Percentiles rank a stretch among this genome's conserved stretches.
Evolutionary conservation across 2,888 invertebrate species (phyloP).

Genomic region (Rugalucina vietnamica): DNA sequence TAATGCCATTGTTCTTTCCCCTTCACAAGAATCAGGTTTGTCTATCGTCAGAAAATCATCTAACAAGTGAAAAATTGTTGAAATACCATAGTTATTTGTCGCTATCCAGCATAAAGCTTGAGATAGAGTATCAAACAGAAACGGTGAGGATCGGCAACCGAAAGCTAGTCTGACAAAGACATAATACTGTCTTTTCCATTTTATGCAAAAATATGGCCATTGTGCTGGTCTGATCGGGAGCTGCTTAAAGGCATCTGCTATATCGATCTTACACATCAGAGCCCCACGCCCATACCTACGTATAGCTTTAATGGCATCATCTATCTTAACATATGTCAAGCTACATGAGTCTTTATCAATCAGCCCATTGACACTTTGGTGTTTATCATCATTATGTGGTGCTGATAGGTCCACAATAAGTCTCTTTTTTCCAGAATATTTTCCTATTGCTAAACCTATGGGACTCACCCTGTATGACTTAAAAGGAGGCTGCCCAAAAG

Average conservation of each 20-base stretch:
- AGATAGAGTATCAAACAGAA: no score
- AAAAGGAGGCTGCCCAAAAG: constrained; percentile 38
- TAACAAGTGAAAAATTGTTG: constrained; percentile 42
- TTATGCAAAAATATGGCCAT: constrained; percentile 42
- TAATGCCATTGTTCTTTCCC: constrained; percentile 45
- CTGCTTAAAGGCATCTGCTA: constrained; percentile 52
- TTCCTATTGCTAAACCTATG: constrained; percentile 47
- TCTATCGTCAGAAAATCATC: constrained; percentile 53
- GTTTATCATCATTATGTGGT: constrained; percentile 41
- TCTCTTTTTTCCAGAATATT: constrained; percentile 53
- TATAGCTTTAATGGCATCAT: constrained; percentile 55
- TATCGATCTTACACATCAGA: constrained; percentile 50
- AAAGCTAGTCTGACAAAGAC: constrained; percentile 32
- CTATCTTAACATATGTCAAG: constrained; percentile 51
- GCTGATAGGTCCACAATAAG: constrained; percentile 57
- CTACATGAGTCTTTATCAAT: constrained; percentile 55
- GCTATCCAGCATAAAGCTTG: constrained; percentile 52
- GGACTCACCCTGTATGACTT: constrained; percentile 38
- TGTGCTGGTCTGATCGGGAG: constrained; percentile 36
- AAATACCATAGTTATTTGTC: constrained; percentile 34
- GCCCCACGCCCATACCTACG: constrained; percentile 14
- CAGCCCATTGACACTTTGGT: constrained; percentile 49
- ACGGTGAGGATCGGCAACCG: no score
- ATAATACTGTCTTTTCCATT: constrained; percentile 48
- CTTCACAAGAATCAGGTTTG: not conserved